These are phyloP conservation scores for Nomada ferruginata DNA, from an alignment of 2,888 invertebrate species.

Conservation along the genomic window DNA sequence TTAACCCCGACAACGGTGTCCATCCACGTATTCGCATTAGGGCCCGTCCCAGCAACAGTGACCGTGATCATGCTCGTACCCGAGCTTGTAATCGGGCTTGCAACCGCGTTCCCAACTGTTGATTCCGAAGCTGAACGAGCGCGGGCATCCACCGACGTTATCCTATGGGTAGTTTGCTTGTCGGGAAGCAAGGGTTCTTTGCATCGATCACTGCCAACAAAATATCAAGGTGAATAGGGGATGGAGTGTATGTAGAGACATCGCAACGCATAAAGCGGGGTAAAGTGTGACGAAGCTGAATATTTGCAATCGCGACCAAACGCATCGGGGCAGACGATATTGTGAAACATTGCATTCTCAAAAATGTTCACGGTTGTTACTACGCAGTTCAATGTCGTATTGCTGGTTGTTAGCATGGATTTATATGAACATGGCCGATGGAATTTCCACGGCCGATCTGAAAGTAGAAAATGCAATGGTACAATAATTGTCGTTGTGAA, in stretches of 20 bases:
- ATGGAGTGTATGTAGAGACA: background rate
- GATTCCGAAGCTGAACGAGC: constrained; percentile 78
- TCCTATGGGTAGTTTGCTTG: constrained; percentile 77
- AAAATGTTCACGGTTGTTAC: too few species aligned
- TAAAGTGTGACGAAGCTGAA: too few species aligned
- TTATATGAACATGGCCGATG: too few species aligned
- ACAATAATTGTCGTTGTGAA: constrained; percentile 2
- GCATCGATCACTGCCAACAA: constrained; percentile 80
- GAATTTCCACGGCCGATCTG: background rate
- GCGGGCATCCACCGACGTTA: constrained; percentile 80
- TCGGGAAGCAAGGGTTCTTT: constrained; percentile 79
- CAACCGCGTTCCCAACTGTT: constrained; percentile 55
- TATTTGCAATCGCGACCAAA: too few species aligned
- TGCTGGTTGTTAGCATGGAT: too few species aligned
- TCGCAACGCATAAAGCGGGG: background rate
- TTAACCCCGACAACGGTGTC: constrained; percentile 28
- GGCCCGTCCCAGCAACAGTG: constrained; percentile 29
- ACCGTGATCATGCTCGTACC: constrained; percentile 32
- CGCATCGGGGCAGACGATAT: too few species aligned
- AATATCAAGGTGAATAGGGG: background rate
- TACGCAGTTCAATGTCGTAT: too few species aligned
- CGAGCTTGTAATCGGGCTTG: constrained; percentile 33
- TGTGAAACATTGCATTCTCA: too few species aligned
- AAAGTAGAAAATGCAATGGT: background rate
- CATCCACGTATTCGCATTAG: constrained; percentile 42